Base-by-base conservation (phyloP, 2,797 vertebrate species). In the Sciurus vulgaris region DNA sequence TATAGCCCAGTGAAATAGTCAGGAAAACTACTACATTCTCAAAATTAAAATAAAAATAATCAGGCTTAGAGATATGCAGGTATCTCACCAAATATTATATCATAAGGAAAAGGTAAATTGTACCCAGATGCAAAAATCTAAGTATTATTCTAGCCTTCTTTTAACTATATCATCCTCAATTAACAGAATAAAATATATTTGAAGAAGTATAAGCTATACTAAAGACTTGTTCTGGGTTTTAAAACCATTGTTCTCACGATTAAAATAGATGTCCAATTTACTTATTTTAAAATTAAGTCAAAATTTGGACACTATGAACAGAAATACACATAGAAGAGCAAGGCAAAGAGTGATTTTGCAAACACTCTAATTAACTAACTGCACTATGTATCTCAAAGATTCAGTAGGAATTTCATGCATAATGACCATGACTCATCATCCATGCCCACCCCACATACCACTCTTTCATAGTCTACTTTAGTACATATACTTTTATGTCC, bases 291-390 rank as follows among this genome's bases (percentile, higher is more conserved):
- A 65, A 94, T 47, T 44, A 77, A 72, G n/a, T 54, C 3, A 38
- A 26, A 86, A 65, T 11, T 69, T 47, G 51, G 33, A 65, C 33
- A 18, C 1, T 2, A 82, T 26, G 9, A 69, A 9, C 4, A 56
- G n/a, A 51, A 94, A 78, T 26, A 0, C 6, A 47, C 22, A 59
- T 5, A 73, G 0, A 59, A 67, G n/a, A 84, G 22, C 20, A 84
- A 72, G 18, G 51, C 54, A 56, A 56, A 0, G 54, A 56, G 54
- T 56, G 2, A 76, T 54, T 56, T 67, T 81, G 18, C 14, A 92
- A 93, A 79, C 17, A 9, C 9, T 26, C 20, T 81, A 44, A 33
- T 56, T 87, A 89, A 87, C 35, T 90, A 86, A 86, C 49, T 91
- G 44, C 9, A 84, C 1, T 74, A 38, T 38, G 7, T 20, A 59